A percentile compares a stretch with the other conserved stretches of the same genome.
These are phyloP conservation scores for Saguinus midas DNA, from an alignment of 2,113 vertebrate genomes.

Conservation along the genomic window DNA sequence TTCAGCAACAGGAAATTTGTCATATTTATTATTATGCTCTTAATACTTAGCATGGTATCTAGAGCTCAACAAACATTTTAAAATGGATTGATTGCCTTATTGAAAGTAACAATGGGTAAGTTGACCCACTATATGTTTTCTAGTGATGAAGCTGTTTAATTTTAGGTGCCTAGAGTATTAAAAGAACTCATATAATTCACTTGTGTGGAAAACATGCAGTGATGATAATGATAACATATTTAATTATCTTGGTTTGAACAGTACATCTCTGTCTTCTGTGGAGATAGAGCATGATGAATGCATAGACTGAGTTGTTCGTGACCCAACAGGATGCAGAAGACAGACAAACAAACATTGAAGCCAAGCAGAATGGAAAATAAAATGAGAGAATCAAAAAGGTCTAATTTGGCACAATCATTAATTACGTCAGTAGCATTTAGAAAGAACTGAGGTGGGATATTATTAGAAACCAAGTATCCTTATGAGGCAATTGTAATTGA, in stretches of 20 bases:
- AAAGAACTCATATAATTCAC: neutral
- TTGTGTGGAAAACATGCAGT: neutral
- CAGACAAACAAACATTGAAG: neutral
- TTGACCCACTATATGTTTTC: neutral
- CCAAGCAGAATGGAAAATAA: neutral
- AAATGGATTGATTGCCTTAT: neutral
- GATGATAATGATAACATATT: neutral
- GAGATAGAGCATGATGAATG: neutral
- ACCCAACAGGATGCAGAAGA: neutral
- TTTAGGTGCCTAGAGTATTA: neutral
- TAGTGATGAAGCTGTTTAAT: neutral
- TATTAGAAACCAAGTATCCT: neutral
- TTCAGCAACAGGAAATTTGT: neutral
- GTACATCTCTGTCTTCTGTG: neutral
- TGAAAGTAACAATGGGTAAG: neutral
- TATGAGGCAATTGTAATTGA: neutral
- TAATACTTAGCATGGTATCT: neutral
- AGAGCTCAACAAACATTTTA: neutral
- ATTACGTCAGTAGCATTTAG: neutral
- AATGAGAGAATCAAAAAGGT: neutral
- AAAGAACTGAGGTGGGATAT: neutral
- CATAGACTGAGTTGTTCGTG: neutral
- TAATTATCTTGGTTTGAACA: neutral
- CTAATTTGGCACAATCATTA: neutral
- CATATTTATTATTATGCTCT: neutral